These are phyloP conservation scores for Lycaena phlaeas DNA, from an alignment of 2,888 invertebrate genomes.

Conservation along the genomic window DNA sequence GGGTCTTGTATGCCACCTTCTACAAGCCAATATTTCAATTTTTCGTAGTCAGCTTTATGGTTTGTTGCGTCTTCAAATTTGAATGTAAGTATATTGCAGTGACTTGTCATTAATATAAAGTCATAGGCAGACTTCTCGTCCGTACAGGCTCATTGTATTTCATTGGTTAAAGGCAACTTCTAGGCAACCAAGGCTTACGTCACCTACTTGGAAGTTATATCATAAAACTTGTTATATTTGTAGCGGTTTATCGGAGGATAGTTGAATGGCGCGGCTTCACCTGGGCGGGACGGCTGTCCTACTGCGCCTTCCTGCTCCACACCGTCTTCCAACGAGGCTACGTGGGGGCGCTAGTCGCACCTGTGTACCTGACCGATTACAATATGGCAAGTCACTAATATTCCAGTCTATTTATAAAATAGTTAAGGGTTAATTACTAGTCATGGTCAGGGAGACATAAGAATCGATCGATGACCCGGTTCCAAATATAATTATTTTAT, in stretches of 20 bases:
- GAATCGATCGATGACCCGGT: too few species aligned
- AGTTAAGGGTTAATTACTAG: too few species aligned
- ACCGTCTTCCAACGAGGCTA: conserved; percentile 41
- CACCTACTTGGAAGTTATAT: too few species aligned
- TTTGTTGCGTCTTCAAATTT: conserved; percentile 41
- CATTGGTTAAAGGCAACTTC: too few species aligned
- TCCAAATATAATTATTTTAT: too few species aligned
- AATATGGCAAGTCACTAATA: conserved; percentile 30
- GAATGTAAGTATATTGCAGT: conserved; percentile 52
- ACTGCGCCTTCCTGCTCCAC: conserved; percentile 52
- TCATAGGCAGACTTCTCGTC: too few species aligned
- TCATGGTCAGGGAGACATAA: too few species aligned
- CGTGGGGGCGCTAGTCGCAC: conserved; percentile 29
- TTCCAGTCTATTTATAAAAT: too few species aligned
- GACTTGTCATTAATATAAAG: too few species aligned
- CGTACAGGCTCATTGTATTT: too few species aligned
- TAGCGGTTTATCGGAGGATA: conserved; percentile 40
- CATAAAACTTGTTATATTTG: conserved; percentile 4
- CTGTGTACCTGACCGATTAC: conserved; percentile 35
- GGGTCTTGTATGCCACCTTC: conserved; percentile 38
- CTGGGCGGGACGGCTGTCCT: conserved; percentile 47
- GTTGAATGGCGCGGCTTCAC: conserved; percentile 57
- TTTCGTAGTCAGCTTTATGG: conserved; percentile 30
- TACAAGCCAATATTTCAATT: conserved; percentile 48
- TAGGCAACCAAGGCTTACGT: too few species aligned